Percentiles rank a stretch among this genome's conserved stretches.
Conservation (phyloP, 1,140 invertebrate genomes). For the Geopemphigus sp. region DNA sequence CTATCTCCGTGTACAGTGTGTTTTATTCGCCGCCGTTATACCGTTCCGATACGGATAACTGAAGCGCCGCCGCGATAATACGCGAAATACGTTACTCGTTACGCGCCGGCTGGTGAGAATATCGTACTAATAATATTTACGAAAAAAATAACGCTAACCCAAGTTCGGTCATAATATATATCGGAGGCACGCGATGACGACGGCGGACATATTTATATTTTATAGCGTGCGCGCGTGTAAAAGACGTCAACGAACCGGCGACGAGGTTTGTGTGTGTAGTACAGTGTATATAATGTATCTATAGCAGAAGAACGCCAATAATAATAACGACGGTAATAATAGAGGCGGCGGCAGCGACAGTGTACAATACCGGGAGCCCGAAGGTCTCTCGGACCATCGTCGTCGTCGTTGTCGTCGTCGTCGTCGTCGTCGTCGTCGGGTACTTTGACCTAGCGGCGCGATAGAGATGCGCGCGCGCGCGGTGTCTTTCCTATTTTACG, state of each 20-base stretch:
- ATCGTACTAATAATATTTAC: too few species aligned
- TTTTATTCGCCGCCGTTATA: background rate
- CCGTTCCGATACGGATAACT: too few species aligned
- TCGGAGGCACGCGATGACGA: background rate
- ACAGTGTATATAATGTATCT: constrained; percentile 1
- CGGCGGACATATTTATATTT: constrained; percentile 11
- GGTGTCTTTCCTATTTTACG: constrained; percentile 14
- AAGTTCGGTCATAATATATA: background rate
- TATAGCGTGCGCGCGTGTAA: background rate
- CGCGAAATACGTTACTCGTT: too few species aligned
- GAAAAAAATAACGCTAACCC: background rate
- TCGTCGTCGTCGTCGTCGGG: constrained; percentile 32
- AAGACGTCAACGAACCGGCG: constrained; percentile 46
- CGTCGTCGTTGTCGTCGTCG: constrained; percentile 17
- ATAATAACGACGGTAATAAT: background rate
- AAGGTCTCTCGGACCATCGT: constrained; percentile 37
- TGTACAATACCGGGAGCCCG: constrained; percentile 48
- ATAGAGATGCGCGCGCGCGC: too few species aligned
- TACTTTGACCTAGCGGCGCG: constrained; percentile 45
- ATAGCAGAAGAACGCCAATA: constrained; percentile 43
- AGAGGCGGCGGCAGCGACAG: background rate
- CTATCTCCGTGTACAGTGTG: background rate
- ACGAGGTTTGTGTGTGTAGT: constrained; percentile 29
- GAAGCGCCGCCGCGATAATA: too few species aligned
- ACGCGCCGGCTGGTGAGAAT: too few species aligned